A percentile compares a stretch with the other conserved stretches of the same genome.
phyloP scores from a whole-genome alignment of 2,888 invertebrate species.

The Pachycephus smyrnensis region DNA sequence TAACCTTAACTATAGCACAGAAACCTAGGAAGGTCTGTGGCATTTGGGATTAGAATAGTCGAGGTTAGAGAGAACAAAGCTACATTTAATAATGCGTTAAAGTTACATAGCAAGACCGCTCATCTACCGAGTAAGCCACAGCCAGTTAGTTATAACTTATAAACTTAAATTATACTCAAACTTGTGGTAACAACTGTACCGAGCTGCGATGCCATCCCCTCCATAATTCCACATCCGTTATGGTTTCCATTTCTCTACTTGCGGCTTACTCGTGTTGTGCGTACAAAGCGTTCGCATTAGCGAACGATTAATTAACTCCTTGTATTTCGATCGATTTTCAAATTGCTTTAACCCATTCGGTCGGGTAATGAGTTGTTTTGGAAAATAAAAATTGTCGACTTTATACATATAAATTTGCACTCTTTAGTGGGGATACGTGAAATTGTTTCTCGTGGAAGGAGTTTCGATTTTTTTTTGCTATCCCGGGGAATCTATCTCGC shows the following conservation, averaged over 20 bases:
- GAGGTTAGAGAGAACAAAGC: conserved; percentile 5
- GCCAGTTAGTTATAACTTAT: conserved; percentile 10
- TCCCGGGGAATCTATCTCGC: not conserved
- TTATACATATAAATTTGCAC: not conserved
- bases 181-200: not conserved
- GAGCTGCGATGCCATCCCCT: not conserved
- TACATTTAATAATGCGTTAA: conserved; percentile 9
- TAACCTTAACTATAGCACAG: not conserved
- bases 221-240: not conserved
- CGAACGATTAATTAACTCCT: too few species aligned
- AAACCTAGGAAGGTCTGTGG: not conserved
- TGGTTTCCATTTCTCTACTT: not conserved
- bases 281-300: not conserved
- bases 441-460: not conserved
- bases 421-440: not conserved
- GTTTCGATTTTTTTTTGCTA: not conserved
- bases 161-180: conserved; percentile 10
- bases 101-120: conserved; percentile 5
- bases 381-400: not conserved
- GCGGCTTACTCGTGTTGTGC: not conserved
- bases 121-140: not conserved
- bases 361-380: too few species aligned
- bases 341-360: too few species aligned
- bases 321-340: too few species aligned
- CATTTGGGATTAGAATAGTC: not conserved